Percentiles rank a stretch among this genome's conserved stretches.
Conservation (phyloP, 1,140 invertebrate genomes). For the Scaptomyza hsui region DNA sequence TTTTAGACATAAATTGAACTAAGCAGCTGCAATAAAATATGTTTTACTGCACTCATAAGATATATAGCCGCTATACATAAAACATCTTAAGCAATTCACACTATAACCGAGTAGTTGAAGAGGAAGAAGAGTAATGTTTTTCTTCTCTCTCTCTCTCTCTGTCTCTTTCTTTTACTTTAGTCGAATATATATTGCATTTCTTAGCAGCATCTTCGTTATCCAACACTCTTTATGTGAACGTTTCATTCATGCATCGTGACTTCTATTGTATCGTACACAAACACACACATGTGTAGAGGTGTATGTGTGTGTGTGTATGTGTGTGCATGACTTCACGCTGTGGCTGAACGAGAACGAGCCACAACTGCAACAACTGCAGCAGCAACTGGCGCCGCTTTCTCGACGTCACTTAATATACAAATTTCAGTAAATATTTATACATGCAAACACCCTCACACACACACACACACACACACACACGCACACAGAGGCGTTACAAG, state of each 20-base stretch:
- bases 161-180: too few species aligned
- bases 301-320: slow-evolving; percentile 11
- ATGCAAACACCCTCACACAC: slow-evolving; percentile 18
- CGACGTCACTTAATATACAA: slow-evolving; percentile 79
- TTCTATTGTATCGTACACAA: slow-evolving; percentile 52
- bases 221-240: slow-evolving; percentile 25
- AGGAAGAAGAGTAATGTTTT: too few species aligned
- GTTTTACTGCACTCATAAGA: neutral
- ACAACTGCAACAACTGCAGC: slow-evolving; percentile 33
- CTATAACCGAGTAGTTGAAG: neutral
- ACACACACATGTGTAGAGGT: slow-evolving; percentile 7
- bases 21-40: slow-evolving; percentile 1
- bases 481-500: slow-evolving; percentile 15
- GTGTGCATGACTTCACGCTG: slow-evolving; percentile 41
- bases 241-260: slow-evolving; percentile 70
- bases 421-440: slow-evolving; percentile 80
- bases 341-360: slow-evolving; percentile 44
- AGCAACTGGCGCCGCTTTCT: slow-evolving; percentile 51
- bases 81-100: slow-evolving; percentile 4
- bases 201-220: slow-evolving; percentile 6
- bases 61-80: neutral
- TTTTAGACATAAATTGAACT: too few species aligned
- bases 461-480: slow-evolving; percentile 14
- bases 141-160: neutral
- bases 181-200: slow-evolving; percentile 19